Base-by-base conservation (phyloP, 2,797 vertebrate species). In the Acanthurus lineatus region DNA sequence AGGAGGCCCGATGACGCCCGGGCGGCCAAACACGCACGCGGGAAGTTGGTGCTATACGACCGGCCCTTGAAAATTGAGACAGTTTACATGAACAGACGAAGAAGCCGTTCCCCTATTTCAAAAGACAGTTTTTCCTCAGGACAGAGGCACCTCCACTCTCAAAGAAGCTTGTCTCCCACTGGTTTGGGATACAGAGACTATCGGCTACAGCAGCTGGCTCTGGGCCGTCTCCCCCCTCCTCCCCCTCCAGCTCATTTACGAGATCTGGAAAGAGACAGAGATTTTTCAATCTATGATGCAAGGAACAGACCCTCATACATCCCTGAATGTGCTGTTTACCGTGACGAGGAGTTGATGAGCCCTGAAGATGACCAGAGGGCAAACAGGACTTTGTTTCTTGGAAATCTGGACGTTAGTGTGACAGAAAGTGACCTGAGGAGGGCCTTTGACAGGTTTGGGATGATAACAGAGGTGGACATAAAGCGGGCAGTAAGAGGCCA, bases 401-500 rank as follows among this genome's bases (percentile, higher is more conserved):
- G 98, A 51, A 99, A 99, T 76, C 91, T 99, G 89, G 98, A 99
- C 88, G 93, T 98, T 83, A 95, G 92, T 1, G 96, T 99, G 70
- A 98, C 96, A 0, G 97, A 99, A 88, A 97, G 91, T 0, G 98
- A 99, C 73, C 86, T 99, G 35, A 94, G 96, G 45, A 94, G 97
- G 69, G 97, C 97, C 0, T 99, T 99, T 51, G 97, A 99, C 83
- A 94, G 98, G 28, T 99, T 99, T 0, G 98, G 98, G 10, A 94
- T 96, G 40, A 98, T 99, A 59, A 99, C 98, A 0, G 98, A 99
- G 91, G 98, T 99, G 86, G 97, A 99, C 90, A 99, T 99, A 59
- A 99, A 99, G 88, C 93, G 97, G 49, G 94, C 97, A 0, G 92
- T 89, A n/a, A 95, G 96, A 0, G 97, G 97, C 40, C 98, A 98